Evolutionary conservation across 2,113 vertebrate genomes (phyloP), one percentile per base, ranked within the genome.

Genomic region (Silurus asotus): DNA sequence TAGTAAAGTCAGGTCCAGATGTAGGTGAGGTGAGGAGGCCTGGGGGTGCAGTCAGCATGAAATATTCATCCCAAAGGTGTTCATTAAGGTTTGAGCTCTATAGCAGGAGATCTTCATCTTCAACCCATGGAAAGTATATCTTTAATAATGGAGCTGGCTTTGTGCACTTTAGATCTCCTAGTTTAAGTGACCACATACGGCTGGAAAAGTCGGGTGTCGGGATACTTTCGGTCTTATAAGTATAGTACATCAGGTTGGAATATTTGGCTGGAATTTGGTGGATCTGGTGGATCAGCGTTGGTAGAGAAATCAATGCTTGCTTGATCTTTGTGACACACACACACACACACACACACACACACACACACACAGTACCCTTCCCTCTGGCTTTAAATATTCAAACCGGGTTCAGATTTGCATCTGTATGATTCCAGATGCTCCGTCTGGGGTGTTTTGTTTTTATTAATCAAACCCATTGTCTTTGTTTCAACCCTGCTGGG

Each of bases 351-450:
- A 82, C 51, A 78, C 70, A 77, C 82, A 53, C 56, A 37, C 14
- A 79, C 65, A 81, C 3, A 69, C 59, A 28, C 0, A 58, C 23
- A 81, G 23, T 77, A 67, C 82, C 75, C 87, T 83, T 83, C 84
- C 87, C 86, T 74, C 76, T 87, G 85, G 76, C 83, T 90, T 88
- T 90, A 84, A 86, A 90, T 88, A 92, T 91, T 90, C 81, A 92
- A 90, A 92, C 88, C 28, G 56, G 84, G 23, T 48, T 77, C 77
- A 25, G 37, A 89, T 90, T 90, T 90, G 90, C 87, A 91, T 91
- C 64, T 70, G 75, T 83, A 53, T 87, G 88, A 85, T 81, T 85
- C 77, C 70, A 78, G 83, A 82, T 75, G 89, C 86, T 70, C 53
- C 14, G 48, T 75, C 23, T 74, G 56, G 49, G 13, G 77, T 61